Base-by-base conservation (phyloP, 2,797 vertebrate genomes). In the Pipistrellus kuhlii region DNA sequence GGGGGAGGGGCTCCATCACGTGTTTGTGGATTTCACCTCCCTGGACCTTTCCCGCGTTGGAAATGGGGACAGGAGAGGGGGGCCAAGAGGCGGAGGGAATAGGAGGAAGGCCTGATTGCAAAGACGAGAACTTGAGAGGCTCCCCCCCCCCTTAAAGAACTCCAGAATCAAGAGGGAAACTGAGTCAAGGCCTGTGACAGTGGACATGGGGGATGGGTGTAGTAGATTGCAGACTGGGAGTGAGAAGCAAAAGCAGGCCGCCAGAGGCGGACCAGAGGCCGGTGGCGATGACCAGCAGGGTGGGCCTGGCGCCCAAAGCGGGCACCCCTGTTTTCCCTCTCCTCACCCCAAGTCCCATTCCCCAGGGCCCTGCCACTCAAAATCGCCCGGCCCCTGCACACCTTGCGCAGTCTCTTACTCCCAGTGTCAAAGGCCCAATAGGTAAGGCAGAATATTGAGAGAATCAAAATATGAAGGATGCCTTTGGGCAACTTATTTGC, bases 131-230 rank as follows among this genome's bases (percentile, higher is more conserved):
- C 77, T 21, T 5, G 53, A 80, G 41, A 69, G 71, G 2, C 1
- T 21, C 46, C 46, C 46, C 46, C 3, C 66, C 38, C 27, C 27
- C 80, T 81, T 23, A 30, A 59, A 59, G 44, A 91, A 75, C 48
- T 44, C 64, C 10, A 38, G 20, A 57, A 41, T 55, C 66, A 51
- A 62, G 55, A 18, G 85, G 18, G 94, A 96, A 97, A 96, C 94
- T 93, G 93, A 97, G 96, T 88, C 96, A 96, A 38, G 35, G 84
- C 23, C 18, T 78, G 76, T 73, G 72, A 66, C 75, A 75, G 55
- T 69, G 64, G 57, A 48, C 44, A 17, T 71, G 72, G 75, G 57
- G 72, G 9, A 18, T 51, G 81, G 17, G 57, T 71, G 20, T 30
- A 27, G 18, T 30, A 81, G 41, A 8, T 8, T 8, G 27, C 53